phyloP scores from a whole-genome alignment of 1,140 invertebrate species.

The Solen grandis region DNA sequence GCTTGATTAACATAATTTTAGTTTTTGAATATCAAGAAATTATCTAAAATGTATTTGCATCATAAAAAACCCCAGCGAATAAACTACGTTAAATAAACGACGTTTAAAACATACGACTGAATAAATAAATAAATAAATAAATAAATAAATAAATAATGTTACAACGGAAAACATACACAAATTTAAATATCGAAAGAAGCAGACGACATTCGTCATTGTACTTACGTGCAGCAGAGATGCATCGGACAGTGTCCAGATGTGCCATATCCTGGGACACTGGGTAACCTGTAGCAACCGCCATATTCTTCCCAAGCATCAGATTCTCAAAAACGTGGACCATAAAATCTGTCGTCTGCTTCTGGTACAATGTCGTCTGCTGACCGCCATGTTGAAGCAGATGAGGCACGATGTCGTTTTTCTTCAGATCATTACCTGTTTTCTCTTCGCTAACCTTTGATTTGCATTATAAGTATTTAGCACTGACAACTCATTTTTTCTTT shows the following conservation, averaged over 20 bases:
- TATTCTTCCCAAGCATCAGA: conserved; percentile 44
- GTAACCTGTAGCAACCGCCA: conserved; percentile 30
- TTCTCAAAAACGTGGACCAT: conserved; percentile 64
- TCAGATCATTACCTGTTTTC: not conserved
- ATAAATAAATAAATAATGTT: not conserved
- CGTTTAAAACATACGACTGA: not conserved
- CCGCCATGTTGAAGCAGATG: conserved; percentile 35
- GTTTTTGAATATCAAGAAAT: no score
- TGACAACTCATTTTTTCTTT: not conserved
- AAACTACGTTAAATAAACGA: not conserved
- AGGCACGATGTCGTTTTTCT: not conserved
- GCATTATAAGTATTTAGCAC: not conserved
- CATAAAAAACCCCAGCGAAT: not conserved
- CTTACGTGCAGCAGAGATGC: conserved; percentile 63
- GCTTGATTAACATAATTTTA: no score
- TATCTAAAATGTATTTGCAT: conserved; percentile 3
- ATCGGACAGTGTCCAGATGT: conserved; percentile 61
- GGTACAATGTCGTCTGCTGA: conserved; percentile 13
- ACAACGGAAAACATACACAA: not conserved
- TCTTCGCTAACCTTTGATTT: not conserved
- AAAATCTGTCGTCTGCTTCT: conserved; percentile 58
- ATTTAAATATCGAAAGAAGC: no score
- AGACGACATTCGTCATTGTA: no score
- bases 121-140: not conserved
- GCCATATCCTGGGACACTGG: not conserved